Evolutionary conservation across 2,888 invertebrate species (phyloP), one percentile per base, ranked within the genome.

Genomic region (Drosophila mercatorum): DNA sequence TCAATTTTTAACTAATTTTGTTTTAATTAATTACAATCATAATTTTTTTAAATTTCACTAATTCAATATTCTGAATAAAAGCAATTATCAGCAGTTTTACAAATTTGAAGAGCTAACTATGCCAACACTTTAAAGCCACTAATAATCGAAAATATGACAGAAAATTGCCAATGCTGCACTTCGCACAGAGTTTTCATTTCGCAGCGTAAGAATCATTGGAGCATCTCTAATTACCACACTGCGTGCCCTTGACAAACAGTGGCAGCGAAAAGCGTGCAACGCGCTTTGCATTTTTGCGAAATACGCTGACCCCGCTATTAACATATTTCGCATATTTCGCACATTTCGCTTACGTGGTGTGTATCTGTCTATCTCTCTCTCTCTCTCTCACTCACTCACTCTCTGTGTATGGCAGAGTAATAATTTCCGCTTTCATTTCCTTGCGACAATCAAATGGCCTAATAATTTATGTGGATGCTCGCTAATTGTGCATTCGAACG

Each of bases 391-490:
- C 22, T 22, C 22, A 22, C 22, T 22, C 22, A 22, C 22, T 22
- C 22, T 22, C 22, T 17, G 46, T 49, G 36, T 36, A 59, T 67
- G 55, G 28, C 53, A 67, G 60, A 22, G 68, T 63, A 69, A 80
- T 72, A 68, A 88, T 87, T 78, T 89, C 88, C 83, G 84, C 41
- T 71, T 70, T 72, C 76, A 84, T 73, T 80, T 82, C 80, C 79
- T 71, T 67, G 58, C 46, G 60, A 51, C 72, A 80, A 66, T 62
- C 77, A 64, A 56, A 78, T 31, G 55, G 70, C 22, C 67, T 71
- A 71, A 88, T 88, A 89, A 89, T 89, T 88, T 85, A 84, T 89
- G 71, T 73, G 59, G n/a, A 71, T 59, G 61, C 55, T 66, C 53
- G 72, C 71, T 83, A 89, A 83, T 89, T 83, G 88, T 70, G 72